These are phyloP conservation scores for Corvus moneduloides DNA, from an alignment of 2,113 vertebrate genomes.

Conservation along the genomic window DNA sequence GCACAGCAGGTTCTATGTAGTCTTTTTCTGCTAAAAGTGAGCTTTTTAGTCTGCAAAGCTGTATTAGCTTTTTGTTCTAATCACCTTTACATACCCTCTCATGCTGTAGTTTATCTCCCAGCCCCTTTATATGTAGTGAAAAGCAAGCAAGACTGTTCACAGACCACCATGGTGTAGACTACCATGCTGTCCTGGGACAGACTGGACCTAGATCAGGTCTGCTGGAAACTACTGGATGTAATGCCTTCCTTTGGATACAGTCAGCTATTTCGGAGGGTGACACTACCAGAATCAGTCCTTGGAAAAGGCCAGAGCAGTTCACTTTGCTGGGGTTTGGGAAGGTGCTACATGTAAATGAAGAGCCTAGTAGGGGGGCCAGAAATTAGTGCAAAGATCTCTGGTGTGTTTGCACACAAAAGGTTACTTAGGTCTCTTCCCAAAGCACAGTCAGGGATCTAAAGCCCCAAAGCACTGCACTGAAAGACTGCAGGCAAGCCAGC, in stretches of 20 bases:
- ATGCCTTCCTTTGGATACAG: neutral
- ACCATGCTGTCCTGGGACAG: fast-evolving
- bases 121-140: neutral
- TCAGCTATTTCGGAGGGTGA: neutral
- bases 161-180: neutral
- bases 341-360: neutral
- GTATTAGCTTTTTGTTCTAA: neutral
- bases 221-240: neutral
- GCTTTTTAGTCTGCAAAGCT: neutral
- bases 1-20: neutral
- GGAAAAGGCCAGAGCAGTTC: neutral
- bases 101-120: neutral
- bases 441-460: neutral
- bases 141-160: neutral
- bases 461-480: neutral
- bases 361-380: neutral
- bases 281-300: neutral
- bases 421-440: neutral
- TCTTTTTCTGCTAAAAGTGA: neutral
- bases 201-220: neutral
- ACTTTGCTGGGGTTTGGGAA: neutral
- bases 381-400: neutral
- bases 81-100: neutral
- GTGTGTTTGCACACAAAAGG: neutral
- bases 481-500: neutral